Evolutionary conservation across 2,797 vertebrate species (phyloP).

Genomic region (Bradypodion ventrale): DNA sequence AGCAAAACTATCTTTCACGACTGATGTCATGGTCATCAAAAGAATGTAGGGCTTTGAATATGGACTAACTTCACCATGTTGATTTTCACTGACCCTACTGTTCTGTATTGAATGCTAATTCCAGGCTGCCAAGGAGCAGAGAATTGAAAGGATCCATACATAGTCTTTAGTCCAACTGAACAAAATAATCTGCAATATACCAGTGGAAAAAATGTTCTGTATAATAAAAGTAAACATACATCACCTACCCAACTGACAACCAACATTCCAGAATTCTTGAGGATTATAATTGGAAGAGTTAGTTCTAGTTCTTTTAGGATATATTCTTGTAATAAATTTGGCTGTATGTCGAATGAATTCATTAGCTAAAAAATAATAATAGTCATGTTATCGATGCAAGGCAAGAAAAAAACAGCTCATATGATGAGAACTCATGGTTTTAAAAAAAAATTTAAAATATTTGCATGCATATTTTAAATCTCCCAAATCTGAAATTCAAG

Average conservation of each 20-base stretch:
- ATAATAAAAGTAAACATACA: neutral
- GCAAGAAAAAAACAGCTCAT: no score
- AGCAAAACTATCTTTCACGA: neutral
- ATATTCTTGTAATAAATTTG: slow-evolving; percentile 87
- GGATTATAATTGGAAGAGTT: slow-evolving; percentile 88
- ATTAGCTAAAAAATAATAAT: slow-evolving; percentile 65
- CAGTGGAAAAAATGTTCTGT: neutral
- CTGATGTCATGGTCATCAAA: neutral
- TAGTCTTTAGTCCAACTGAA: no score
- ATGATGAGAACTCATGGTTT: neutral
- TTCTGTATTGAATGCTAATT: no score
- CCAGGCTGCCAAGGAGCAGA: no score
- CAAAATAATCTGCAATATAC: no score
- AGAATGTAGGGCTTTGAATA: neutral
- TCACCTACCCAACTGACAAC: slow-evolving; percentile 87
- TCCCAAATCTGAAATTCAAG: neutral
- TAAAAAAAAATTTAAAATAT: no score
- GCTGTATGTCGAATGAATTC: slow-evolving; percentile 84
- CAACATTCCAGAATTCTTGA: slow-evolving; percentile 90
- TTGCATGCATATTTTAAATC: neutral
- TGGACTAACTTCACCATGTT: no score
- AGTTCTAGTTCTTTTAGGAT: slow-evolving; percentile 80
- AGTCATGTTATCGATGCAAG: neutral
- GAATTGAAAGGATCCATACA: no score
- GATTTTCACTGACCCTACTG: no score